Base-by-base conservation (phyloP, 1,140 invertebrate genomes). In the Drosophila nikananu region DNA sequence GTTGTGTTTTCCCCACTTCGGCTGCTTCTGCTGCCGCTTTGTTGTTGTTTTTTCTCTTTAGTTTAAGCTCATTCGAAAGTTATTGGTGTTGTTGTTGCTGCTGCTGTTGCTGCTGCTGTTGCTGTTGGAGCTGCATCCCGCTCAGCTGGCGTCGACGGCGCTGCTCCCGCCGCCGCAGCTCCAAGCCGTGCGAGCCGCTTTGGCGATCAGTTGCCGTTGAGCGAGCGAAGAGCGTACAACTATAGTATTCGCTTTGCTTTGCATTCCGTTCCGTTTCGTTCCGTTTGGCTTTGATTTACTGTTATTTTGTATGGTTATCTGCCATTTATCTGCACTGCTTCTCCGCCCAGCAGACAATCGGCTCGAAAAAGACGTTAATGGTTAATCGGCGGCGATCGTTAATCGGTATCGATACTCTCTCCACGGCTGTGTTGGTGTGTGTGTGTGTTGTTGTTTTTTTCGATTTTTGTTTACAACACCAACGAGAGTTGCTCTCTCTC, bases 21-120 rank as follows among this genome's bases (percentile, higher is more conserved):
- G 23, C 15, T 39, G n/a, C 49, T 35, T 0, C 12, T 52, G 49
- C 17, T 27, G n/a, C 25, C 9, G n/a, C 30, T 19, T 2, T n/a
- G 25, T 6, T 37, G 27, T 32, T 55, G 30, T 21, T 55, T 17
- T n/a, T 37, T 23, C 54, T 55, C 61, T 62, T 35, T 65, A 49
- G 39, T 66, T 63, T 65, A 86, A 87, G 83, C 83, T 87, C 73
- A 89, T 87, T 87, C 77, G 83, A 89, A 87, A 87, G 83, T 89
- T 77, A 89, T 59, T 65, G 77, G 32, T 80, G 64, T 39, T 63
- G 72, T 19, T 77, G 59, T 51, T 70, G 42, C 46, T 44, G 30
- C 54, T 67, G 10, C 3, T 32, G 30, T 10, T 30, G 30, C 8
- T 0, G 10, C 3, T 32, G 30, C 3, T 30, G 30, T 8, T 0